Evolutionary conservation across 2,888 invertebrate species (phyloP).

Genomic region (Acleris emargana): DNA sequence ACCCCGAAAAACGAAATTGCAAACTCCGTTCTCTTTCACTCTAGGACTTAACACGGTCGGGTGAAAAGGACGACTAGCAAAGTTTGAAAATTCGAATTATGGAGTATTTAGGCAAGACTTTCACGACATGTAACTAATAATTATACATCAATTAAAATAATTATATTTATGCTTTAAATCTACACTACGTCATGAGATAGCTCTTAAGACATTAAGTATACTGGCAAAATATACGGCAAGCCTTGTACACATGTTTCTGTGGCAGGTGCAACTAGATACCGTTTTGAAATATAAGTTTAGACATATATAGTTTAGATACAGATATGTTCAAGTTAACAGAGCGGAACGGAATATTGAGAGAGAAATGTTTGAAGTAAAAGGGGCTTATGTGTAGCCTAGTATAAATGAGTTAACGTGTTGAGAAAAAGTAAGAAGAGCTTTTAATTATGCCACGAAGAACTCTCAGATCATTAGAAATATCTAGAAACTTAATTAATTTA

Average conservation of each 20-base stretch:
- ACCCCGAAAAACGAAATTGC: background rate
- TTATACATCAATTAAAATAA: constrained; percentile 33
- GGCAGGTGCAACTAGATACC: background rate
- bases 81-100: background rate
- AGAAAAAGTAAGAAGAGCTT: no score
- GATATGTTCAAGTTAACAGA: no score
- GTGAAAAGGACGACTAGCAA: background rate
- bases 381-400: no score
- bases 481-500: no score
- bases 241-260: constrained; percentile 24
- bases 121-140: constrained; percentile 47
- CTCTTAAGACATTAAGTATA: constrained; percentile 21
- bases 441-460: no score
- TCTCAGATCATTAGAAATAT: no score
- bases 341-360: no score
- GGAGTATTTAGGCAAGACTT: constrained; percentile 55
- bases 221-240: constrained; percentile 45
- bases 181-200: constrained; percentile 24
- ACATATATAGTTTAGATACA: no score
- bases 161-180: constrained; percentile 27
- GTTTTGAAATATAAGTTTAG: no score
- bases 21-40: background rate
- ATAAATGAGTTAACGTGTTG: no score
- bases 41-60: background rate
- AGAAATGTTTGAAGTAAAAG: no score